Percentiles rank a stretch among this genome's conserved stretches.
These are phyloP conservation scores for Melanotaenia nigrans DNA, from an alignment of 2,797 vertebrate species.

Conservation along the genomic window DNA sequence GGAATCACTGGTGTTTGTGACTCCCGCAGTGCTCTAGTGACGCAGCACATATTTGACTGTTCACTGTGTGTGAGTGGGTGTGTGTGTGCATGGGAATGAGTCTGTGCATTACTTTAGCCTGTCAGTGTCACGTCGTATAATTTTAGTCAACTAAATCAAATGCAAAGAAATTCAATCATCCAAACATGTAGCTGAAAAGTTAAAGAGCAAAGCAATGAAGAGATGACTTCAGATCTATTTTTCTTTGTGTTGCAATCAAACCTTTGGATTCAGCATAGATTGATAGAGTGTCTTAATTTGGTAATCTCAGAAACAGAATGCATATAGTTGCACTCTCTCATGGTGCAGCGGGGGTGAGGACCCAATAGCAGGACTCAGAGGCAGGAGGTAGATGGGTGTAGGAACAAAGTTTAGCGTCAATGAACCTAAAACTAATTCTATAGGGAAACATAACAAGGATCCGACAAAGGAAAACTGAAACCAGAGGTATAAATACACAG, in stretches of 20 bases:
- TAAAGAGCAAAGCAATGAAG: not conserved
- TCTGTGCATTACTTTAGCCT: constrained; percentile 10
- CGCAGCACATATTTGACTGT: constrained; percentile 58
- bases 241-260: not conserved
- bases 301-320: not conserved
- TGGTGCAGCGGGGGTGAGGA: too few relatives aligned
- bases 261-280: not conserved
- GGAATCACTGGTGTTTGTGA: constrained; percentile 63
- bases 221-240: not conserved
- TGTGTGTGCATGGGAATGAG: not conserved
- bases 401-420: too few relatives aligned
- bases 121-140: constrained; percentile 1
- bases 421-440: too few relatives aligned
- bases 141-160: not conserved
- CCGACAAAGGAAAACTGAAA: too few relatives aligned
- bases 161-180: not conserved
- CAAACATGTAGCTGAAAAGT: not conserved
- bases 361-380: too few relatives aligned
- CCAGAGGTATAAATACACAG: too few relatives aligned
- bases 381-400: too few relatives aligned
- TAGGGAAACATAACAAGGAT: too few relatives aligned
- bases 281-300: not conserved
- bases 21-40: constrained; percentile 70
- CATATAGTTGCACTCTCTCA: too few relatives aligned
- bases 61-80: constrained; percentile 10